Percentiles rank a stretch among this genome's conserved stretches.
Evolutionary conservation across 1,140 invertebrate genomes (phyloP).

Genomic region (Physella acuta): DNA sequence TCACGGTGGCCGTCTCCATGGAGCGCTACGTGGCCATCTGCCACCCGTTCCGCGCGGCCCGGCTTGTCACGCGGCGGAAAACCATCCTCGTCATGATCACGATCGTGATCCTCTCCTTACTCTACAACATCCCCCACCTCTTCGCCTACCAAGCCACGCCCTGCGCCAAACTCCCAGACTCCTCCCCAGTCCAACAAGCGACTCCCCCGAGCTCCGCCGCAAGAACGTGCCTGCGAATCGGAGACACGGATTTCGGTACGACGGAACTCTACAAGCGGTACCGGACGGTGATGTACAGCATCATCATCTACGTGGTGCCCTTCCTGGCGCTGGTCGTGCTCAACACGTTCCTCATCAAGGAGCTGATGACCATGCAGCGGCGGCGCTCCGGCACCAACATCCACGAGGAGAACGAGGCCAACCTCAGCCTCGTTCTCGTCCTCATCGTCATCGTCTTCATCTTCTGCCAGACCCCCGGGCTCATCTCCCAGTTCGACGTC

Average conservation of each 20-base stretch:
- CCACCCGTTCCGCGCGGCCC: slow-evolving; percentile 48
- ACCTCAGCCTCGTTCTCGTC: slow-evolving; percentile 49
- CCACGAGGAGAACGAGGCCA: slow-evolving; percentile 52
- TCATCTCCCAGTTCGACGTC: slow-evolving; percentile 51
- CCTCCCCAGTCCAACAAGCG: not conserved
- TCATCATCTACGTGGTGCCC: slow-evolving; percentile 51
- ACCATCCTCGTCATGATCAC: slow-evolving; percentile 40
- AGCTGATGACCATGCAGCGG: slow-evolving; percentile 52
- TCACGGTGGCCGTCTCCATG: slow-evolving; percentile 55
- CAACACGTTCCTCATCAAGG: slow-evolving; percentile 45
- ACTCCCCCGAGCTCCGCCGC: not conserved
- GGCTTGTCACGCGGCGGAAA: slow-evolving; percentile 43
- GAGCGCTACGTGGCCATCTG: slow-evolving; percentile 57
- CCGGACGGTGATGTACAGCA: slow-evolving; percentile 42
- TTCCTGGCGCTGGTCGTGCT: slow-evolving; percentile 31
- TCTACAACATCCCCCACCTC: slow-evolving; percentile 55
- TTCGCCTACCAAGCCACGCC: slow-evolving; percentile 37
- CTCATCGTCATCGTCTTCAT: slow-evolving; percentile 54
- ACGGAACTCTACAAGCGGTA: slow-evolving; percentile 43
- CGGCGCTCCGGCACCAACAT: slow-evolving; percentile 44
- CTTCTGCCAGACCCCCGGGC: slow-evolving; percentile 51
- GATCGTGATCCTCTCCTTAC: slow-evolving; percentile 40
- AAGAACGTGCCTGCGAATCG: slow-evolving; percentile 30
- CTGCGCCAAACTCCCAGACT: slow-evolving; percentile 19
- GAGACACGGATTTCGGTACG: slow-evolving; percentile 41